Conservation (phyloP, 2,888 invertebrate species). For the Halocaridina rubra region DNA sequence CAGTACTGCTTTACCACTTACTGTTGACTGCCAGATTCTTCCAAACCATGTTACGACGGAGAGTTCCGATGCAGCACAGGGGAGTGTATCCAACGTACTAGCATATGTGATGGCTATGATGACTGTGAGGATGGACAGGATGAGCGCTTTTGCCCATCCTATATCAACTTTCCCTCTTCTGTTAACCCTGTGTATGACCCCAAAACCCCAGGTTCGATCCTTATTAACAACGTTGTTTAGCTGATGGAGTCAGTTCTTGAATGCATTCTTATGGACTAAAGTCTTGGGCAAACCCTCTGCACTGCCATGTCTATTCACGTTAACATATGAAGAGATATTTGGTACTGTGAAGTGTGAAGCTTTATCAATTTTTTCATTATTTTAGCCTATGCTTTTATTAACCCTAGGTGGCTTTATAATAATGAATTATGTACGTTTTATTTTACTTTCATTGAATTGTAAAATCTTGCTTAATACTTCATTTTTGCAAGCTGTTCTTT, state of each 20-base stretch:
- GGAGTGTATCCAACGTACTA: conserved; percentile 36
- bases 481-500: background rate
- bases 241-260: background rate
- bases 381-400: too few relatives aligned
- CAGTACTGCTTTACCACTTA: background rate
- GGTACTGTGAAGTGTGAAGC: too few relatives aligned
- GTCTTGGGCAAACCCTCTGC: too few relatives aligned
- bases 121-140: conserved; percentile 51
- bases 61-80: conserved; percentile 50
- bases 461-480: background rate
- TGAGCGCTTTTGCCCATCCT: background rate
- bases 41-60: conserved; percentile 42
- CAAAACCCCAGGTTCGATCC: conserved; percentile 35
- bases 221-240: background rate
- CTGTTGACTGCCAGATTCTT: conserved; percentile 7
- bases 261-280: too few relatives aligned
- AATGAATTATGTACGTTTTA: background rate
- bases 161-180: background rate
- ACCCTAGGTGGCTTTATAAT: too few relatives aligned
- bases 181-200: background rate
- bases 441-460: background rate
- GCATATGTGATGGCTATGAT: conserved; percentile 40
- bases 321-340: too few relatives aligned
- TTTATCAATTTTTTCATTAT: too few relatives aligned
- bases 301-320: too few relatives aligned